Percentiles rank a stretch among this genome's conserved stretches.
phyloP scores from a whole-genome alignment of 53 echinoderm and acorn worm genomes.

The Echinometra lucunter region DNA sequence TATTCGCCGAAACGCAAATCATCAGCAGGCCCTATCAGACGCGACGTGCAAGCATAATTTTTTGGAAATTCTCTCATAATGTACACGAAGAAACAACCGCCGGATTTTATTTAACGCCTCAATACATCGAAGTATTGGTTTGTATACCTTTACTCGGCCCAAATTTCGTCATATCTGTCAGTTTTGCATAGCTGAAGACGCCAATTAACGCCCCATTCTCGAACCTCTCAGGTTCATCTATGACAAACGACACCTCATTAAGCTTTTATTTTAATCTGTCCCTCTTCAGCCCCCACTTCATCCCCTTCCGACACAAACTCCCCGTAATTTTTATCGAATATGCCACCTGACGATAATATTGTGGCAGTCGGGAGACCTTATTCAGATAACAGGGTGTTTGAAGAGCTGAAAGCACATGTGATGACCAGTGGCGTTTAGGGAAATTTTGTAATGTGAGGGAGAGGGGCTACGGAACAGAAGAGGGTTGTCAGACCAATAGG shows the following conservation, averaged over 20 bases:
- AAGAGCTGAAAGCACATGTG: constrained; percentile 19
- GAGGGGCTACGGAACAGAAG: too few relatives aligned
- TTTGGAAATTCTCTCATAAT: background rate
- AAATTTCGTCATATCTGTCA: background rate
- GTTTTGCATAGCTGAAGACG: background rate
- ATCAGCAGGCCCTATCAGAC: too few relatives aligned
- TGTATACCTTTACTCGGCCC: background rate
- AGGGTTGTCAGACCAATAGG: background rate
- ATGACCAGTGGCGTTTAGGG: background rate
- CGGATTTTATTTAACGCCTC: background rate
- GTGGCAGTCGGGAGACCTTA: constrained; percentile 21
- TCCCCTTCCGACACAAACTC: background rate
- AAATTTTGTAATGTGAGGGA: background rate
- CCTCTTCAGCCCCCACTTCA: background rate
- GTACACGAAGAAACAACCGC: background rate
- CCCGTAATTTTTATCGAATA: background rate
- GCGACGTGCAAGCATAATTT: too few relatives aligned
- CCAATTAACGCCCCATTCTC: background rate
- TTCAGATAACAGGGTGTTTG: constrained; percentile 36
- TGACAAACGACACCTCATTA: background rate
- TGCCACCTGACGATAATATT: constrained; percentile 33
- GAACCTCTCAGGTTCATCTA: background rate
- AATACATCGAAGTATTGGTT: background rate
- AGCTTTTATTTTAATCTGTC: background rate
- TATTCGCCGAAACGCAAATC: background rate